These are phyloP conservation scores for Clarias pachynema DNA, from an alignment of 2,797 vertebrate species.

Conservation along the genomic window DNA sequence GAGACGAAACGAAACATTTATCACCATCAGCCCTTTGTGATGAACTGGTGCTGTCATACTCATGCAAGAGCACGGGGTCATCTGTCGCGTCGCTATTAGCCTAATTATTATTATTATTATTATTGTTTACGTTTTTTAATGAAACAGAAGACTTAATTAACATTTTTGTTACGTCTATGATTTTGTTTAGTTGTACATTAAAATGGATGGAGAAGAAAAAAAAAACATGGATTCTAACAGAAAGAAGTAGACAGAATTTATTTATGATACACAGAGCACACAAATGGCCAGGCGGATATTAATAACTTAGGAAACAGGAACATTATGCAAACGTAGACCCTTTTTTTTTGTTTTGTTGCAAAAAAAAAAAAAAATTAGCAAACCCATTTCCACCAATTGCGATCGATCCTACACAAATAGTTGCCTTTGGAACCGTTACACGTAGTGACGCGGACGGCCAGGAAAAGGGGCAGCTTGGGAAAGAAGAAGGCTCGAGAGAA, in stretches of 20 bases:
- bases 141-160: constrained; percentile 40
- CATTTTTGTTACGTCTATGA: constrained; percentile 37
- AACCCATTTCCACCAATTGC: constrained; percentile 45
- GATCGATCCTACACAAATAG: constrained; percentile 52
- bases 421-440: constrained; percentile 64
- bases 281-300: constrained; percentile 76
- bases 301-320: constrained; percentile 90
- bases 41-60: constrained; percentile 75
- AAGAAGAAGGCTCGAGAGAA: constrained; percentile 40
- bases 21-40: constrained; percentile 56
- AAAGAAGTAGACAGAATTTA: constrained; percentile 81
- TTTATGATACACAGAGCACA: constrained; percentile 94
- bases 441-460: constrained; percentile 23
- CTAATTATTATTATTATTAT: constrained; percentile 62
- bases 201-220: constrained; percentile 53
- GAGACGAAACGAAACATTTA: not conserved
- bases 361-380: constrained; percentile 46
- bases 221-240: constrained; percentile 68
- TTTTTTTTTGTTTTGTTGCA: constrained; percentile 52
- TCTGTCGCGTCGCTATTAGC: constrained; percentile 65
- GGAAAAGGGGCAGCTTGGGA: constrained; percentile 45
- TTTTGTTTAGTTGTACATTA: constrained; percentile 69
- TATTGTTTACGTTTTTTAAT: constrained; percentile 53
- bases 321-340: constrained; percentile 87
- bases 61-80: constrained; percentile 80